Evolutionary conservation across 2,888 invertebrate genomes (phyloP), one percentile per base, ranked within the genome.

Genomic region (Andrena hattorfiana): DNA sequence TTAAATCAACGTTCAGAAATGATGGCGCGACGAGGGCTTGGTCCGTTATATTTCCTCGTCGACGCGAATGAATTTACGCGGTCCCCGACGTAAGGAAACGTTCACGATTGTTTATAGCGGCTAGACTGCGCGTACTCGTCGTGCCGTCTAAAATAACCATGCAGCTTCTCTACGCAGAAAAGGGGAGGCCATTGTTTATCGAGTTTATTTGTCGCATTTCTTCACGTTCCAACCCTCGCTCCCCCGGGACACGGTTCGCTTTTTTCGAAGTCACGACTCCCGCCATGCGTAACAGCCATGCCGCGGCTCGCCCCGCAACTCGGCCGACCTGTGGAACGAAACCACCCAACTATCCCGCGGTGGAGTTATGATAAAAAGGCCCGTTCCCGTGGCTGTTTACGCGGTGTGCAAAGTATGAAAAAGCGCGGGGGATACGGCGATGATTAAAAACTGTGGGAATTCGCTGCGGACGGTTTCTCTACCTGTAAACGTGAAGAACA

Each of bases 51-150:
- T 88, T 86, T 86, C 78, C 86, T 79, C 83, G 92, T 87, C 81
- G 88, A 88, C 88, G 84, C 56, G 89, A 90, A 90, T 89, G 90
- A 91, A 92, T 92, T 92, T 92, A 92, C 42, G 54, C 23, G 26
- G 5, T 10, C 20, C 49, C 42, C 48, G 75, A 73, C 72, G 81
- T 79, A 80, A 89, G 56, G 83, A 87, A 90, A 88, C 88, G 88
- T 90, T 90, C 87, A 89, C 88, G 90, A 90, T 92, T 92, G 91
- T 92, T 92, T 91, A 91, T 78, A 68, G 81, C 64, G 59, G 68
- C 71, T 60, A 68, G 83, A 79, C 54, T 3, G n/a, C 10, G 8
- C 23, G 20, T 23, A 23, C 54, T 4, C 20, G 20, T 4, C 54
- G 54, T 42, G 42, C 42, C 13, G 42, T 42, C 42, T 42, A 1